These are phyloP conservation scores for Conus canariensis DNA, from an alignment of 2,888 invertebrate species.

Conservation along the genomic window DNA sequence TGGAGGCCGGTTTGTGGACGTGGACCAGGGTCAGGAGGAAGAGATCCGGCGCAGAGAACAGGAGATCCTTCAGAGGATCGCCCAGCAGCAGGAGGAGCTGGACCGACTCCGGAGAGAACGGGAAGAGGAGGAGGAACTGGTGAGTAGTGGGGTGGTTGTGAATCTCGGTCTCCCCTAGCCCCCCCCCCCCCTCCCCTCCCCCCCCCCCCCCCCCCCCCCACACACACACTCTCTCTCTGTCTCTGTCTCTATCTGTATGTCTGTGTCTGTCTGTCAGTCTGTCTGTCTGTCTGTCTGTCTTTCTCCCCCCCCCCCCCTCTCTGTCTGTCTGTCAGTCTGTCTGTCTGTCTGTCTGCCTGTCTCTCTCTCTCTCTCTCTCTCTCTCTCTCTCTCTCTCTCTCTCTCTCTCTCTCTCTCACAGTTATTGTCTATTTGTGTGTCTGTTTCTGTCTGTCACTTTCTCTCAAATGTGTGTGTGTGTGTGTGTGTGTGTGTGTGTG, in stretches of 20 bases:
- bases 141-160: constrained; percentile 42
- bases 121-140: constrained; percentile 60
- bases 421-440: background rate
- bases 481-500: constrained; percentile 10
- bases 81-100: constrained; percentile 65
- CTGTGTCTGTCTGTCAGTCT: constrained; percentile 6
- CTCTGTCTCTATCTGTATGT: background rate
- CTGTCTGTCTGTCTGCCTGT: background rate
- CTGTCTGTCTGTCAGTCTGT: constrained; percentile 10
- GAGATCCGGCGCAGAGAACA: constrained; percentile 62
- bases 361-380: constrained; percentile 13
- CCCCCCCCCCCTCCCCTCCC: background rate
- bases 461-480: background rate
- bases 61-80: constrained; percentile 65
- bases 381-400: constrained; percentile 15
- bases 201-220: background rate
- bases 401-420: constrained; percentile 18
- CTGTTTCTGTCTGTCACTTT: background rate
- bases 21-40: constrained; percentile 56
- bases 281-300: constrained; percentile 18
- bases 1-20: constrained; percentile 54
- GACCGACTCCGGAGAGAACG: constrained; percentile 59
- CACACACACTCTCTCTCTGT: background rate
- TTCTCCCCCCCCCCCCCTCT: background rate
- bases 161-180: background rate